A percentile compares a stretch with the other conserved stretches of the same genome.
Evolutionary conservation across 64 coral and sea anemone species (phyloP).

Genomic region (Orbicella faveolata): DNA sequence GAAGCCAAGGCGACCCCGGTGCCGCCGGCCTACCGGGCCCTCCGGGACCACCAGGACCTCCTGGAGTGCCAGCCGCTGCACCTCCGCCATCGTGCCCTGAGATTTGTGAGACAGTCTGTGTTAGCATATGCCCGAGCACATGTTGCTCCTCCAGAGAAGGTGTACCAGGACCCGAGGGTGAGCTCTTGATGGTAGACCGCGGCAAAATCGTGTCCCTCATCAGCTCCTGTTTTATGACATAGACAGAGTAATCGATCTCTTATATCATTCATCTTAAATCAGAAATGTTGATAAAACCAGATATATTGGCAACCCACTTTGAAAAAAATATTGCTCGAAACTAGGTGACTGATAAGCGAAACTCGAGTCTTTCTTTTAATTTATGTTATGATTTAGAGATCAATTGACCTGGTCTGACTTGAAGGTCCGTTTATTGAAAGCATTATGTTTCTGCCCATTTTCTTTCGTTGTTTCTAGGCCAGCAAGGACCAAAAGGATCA

Average conservation of each 20-base stretch:
- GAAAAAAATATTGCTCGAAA: too few relatives aligned
- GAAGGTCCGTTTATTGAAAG: too few relatives aligned
- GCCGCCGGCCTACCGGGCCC: conserved; percentile 51
- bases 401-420: too few relatives aligned
- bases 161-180: background rate
- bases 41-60: conserved; percentile 70
- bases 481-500: conserved; percentile 6
- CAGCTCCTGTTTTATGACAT: background rate
- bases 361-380: too few relatives aligned
- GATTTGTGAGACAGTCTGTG: conserved; percentile 32
- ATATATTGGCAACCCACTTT: too few relatives aligned
- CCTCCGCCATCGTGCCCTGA: background rate
- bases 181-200: background rate
- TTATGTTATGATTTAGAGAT: too few relatives aligned
- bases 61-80: background rate
- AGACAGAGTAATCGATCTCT: too few relatives aligned
- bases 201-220: background rate
- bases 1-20: conserved; percentile 1
- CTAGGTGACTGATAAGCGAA: too few relatives aligned
- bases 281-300: too few relatives aligned
- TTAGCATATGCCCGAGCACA: conserved; percentile 6
- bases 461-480: background rate
- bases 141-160: background rate
- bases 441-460: too few relatives aligned
- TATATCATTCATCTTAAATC: too few relatives aligned